Conservation (phyloP, 2,888 invertebrate genomes). For the Cordilura impudica region DNA sequence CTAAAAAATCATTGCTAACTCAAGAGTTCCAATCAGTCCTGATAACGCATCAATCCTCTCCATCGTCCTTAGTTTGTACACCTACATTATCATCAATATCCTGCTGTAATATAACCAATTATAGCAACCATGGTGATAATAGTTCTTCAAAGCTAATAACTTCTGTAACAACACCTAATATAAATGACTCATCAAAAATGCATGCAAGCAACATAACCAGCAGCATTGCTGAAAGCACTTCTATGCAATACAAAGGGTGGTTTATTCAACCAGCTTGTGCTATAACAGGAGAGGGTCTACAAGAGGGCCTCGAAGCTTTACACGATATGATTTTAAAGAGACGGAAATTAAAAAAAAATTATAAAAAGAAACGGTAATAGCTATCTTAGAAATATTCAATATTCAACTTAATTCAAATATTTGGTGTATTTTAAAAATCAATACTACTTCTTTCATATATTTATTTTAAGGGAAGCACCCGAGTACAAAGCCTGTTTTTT, state of each 20-base stretch:
- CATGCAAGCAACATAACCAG: constrained; percentile 14
- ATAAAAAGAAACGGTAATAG: constrained; percentile 84
- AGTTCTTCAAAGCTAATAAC: constrained; percentile 39
- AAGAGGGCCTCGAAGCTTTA: constrained; percentile 95
- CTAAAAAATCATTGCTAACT: constrained; percentile 33
- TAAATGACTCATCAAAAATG: constrained; percentile 31
- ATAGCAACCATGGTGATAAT: constrained; percentile 23
- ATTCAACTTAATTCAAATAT: too few species aligned
- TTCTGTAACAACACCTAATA: constrained; percentile 47
- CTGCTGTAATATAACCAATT: constrained; percentile 14
- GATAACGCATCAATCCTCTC: constrained; percentile 47
- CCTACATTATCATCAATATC: constrained; percentile 46
- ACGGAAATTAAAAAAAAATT: constrained; percentile 92
- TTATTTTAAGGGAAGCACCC: too few species aligned
- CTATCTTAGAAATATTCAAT: too few species aligned
- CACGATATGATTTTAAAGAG: constrained; percentile 97
- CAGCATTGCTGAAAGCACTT: constrained; percentile 8
- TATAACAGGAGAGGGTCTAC: constrained; percentile 96
- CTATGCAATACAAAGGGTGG: constrained; percentile 80
- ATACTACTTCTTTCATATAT: too few species aligned
- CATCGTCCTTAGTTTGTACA: constrained; percentile 54
- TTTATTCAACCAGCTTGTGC: constrained; percentile 97
- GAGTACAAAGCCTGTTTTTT: too few species aligned
- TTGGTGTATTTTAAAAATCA: too few species aligned
- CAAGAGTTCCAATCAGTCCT: constrained; percentile 19